A percentile compares a stretch with the other conserved stretches of the same genome.
Evolutionary conservation across 2,888 invertebrate species (phyloP).

Genomic region (Aphidoletes aphidimyza): DNA sequence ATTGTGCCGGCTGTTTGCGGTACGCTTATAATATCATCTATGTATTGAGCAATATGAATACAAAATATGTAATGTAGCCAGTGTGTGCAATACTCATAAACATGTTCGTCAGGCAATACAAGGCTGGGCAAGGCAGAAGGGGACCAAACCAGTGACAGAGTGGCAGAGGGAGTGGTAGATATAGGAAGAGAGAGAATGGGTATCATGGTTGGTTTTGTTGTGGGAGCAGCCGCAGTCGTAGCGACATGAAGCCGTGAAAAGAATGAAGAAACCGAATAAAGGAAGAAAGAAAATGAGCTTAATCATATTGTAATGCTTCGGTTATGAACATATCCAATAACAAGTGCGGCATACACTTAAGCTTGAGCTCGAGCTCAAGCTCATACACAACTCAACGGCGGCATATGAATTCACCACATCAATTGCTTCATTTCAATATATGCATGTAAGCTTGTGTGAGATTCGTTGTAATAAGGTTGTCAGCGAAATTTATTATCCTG

Average conservation of each 20-base stretch:
- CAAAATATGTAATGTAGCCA: conserved; percentile 20
- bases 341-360: conserved; percentile 5
- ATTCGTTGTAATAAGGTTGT: conserved; percentile 41
- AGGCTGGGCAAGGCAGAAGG: background rate
- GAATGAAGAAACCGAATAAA: background rate
- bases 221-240: background rate
- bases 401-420: conserved; percentile 27
- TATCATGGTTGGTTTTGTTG: too few species aligned
- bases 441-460: background rate
- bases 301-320: conserved; percentile 38
- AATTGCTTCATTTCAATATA: conserved; percentile 46
- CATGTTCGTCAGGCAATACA: background rate
- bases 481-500: conserved; percentile 52
- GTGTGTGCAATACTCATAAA: conserved; percentile 33
- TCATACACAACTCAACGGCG: background rate
- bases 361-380: background rate
- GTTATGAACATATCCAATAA: conserved; percentile 46
- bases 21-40: background rate
- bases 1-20: background rate
- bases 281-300: conserved; percentile 25
- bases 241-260: background rate
- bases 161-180: background rate
- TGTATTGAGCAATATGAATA: background rate
- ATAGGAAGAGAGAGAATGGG: background rate
- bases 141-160: too few species aligned